Evolutionary conservation across 2,113 vertebrate genomes (phyloP), one percentile per base, ranked within the genome.

Genomic region (Arvicanthis niloticus): DNA sequence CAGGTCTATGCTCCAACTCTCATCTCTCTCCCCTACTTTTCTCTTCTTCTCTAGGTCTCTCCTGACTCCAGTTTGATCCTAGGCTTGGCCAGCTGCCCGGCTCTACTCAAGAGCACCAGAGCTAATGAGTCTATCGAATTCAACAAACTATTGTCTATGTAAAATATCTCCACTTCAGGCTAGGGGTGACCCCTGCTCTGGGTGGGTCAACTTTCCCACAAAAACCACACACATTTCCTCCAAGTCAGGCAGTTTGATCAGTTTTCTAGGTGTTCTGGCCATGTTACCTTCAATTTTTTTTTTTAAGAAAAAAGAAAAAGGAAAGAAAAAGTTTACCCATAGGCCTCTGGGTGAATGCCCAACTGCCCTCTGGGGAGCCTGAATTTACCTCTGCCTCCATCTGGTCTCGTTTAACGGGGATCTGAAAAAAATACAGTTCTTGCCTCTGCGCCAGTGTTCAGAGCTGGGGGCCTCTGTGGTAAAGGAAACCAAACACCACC

Each of bases 341-440:
- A 97, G 60, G 80, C 92, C 92, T 96, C 88, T 97, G 93, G 84
- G 94, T 82, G 85, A 97, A 94, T 93, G 92, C 96, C 96, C 97
- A 96, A 91, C 70, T 97, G 92, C 94, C 96, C 96, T 97, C 97
- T 96, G 73, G 97, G 97, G 97, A 97, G 72, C 80, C 90, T 91
- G 95, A 97, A 95, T 94, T 97, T 95, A 88, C 97, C 97, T 93
- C 93, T 96, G 96, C 88, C 93, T 97, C 97, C 96, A 97, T 96
- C 97, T 97, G 98, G 96, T 97, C 96, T 97, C 73, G 1, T 96
- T 98, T 98, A 97, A 96, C 88, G 95, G 88, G 92, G 96, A 97
- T 93, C 91, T 96, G 94, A 95, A 94, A 97, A 96, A 96, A 96
- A 92, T 11, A 45, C 53, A 93, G 97, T 95, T 98, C 95, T 96